A percentile compares a stretch with the other conserved stretches of the same genome.
Conservation (phyloP, 2,113 vertebrate genomes). For the Raja brachyura region DNA sequence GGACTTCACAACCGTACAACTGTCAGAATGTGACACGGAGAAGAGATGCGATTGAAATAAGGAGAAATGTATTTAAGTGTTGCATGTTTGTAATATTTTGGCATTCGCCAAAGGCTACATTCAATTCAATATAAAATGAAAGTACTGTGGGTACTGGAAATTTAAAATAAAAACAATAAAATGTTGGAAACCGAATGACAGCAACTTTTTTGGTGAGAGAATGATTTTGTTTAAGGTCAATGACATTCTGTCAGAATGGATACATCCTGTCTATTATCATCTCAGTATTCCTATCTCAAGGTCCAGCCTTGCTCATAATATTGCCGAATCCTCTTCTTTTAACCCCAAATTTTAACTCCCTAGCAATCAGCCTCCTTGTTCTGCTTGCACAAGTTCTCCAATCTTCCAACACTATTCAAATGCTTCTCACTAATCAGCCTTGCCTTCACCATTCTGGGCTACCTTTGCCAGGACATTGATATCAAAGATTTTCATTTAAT, state of each 20-base stretch:
- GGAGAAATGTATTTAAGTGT: background rate
- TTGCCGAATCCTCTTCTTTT: background rate
- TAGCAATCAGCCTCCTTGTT: too few species aligned
- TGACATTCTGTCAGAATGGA: too few species aligned
- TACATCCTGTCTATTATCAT: background rate
- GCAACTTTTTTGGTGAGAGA: too few species aligned
- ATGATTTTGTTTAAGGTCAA: too few species aligned
- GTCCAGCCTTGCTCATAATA: background rate
- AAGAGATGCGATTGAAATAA: background rate
- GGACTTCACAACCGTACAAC: background rate
- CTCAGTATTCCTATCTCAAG: background rate
- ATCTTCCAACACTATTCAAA: background rate
- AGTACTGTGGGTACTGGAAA: too few species aligned
- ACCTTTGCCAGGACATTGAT: background rate
- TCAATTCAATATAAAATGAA: background rate
- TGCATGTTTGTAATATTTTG: background rate
- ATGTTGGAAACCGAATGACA: too few species aligned
- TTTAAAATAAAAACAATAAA: too few species aligned
- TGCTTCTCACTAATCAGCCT: background rate
- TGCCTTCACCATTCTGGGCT: background rate
- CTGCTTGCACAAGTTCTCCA: background rate
- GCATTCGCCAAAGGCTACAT: background rate
- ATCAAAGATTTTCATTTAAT: background rate
- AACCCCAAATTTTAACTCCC: background rate
- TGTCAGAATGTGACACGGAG: background rate